Conservation (phyloP, 2,113 vertebrate species). For the Muscicapa adusta region DNA sequence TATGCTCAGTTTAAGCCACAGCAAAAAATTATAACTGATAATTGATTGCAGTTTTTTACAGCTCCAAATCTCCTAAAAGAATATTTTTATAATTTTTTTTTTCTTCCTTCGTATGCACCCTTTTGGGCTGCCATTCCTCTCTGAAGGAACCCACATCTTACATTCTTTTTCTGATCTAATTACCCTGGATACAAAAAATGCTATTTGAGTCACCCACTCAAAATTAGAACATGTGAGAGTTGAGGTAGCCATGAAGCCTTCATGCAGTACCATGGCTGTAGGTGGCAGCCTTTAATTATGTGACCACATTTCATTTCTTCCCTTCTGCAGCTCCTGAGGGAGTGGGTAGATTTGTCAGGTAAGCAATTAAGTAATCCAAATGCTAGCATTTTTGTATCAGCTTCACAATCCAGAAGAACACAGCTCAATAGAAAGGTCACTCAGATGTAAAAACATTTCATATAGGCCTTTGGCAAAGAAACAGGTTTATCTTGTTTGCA, state of each 20-base stretch:
- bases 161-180: background rate
- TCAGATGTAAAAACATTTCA: background rate
- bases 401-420: background rate
- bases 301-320: background rate
- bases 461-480: background rate
- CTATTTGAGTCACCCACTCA: background rate
- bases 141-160: background rate
- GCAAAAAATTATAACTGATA: background rate
- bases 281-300: conserved; percentile 5
- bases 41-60: background rate
- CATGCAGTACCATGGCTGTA: background rate
- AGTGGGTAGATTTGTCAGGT: background rate
- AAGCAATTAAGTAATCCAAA: conserved; percentile 12
- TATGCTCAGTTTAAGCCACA: background rate
- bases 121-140: background rate
- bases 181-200: background rate
- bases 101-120: background rate
- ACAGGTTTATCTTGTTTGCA: background rate
- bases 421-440: background rate
- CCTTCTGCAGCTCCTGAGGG: background rate
- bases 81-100: background rate
- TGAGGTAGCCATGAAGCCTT: background rate
- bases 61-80: background rate
- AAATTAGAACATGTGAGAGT: background rate
- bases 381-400: background rate